A percentile compares a stretch with the other conserved stretches of the same genome.
These are phyloP conservation scores for Hystrix cristata DNA, from an alignment of 2,113 vertebrate species.

Conservation along the genomic window DNA sequence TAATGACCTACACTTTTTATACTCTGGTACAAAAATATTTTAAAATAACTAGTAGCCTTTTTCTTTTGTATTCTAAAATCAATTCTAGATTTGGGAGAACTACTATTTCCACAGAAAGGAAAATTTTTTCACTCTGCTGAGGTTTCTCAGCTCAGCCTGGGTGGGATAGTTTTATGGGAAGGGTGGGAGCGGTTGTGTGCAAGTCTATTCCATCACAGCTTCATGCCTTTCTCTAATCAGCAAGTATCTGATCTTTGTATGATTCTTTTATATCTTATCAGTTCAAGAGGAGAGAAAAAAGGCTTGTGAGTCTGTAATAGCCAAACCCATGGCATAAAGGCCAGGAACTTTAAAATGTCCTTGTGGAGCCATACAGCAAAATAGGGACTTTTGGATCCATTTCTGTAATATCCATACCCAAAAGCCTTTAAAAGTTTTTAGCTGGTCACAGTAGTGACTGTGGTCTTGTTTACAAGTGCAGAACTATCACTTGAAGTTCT, in stretches of 20 bases:
- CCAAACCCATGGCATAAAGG: not conserved
- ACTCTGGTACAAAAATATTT: conserved; percentile 21
- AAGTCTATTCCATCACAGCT: not conserved
- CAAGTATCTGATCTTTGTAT: not conserved
- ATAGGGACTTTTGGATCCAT: not conserved
- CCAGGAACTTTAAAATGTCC: not conserved
- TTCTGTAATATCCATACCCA: not conserved
- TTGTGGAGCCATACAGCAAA: not conserved
- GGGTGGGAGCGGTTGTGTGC: not conserved
- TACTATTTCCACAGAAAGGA: not conserved
- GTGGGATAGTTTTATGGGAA: not conserved
- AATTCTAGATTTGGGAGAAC: not conserved
- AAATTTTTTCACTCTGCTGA: not conserved
- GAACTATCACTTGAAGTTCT: not conserved
- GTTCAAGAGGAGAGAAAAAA: not conserved
- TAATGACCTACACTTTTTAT: not conserved
- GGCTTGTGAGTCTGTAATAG: not conserved
- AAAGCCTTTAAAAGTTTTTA: not conserved
- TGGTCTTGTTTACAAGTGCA: not conserved
- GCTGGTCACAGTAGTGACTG: not conserved
- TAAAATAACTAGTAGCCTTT: not conserved
- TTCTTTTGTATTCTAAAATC: not conserved
- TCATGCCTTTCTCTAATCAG: not conserved
- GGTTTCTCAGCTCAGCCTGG: not conserved
- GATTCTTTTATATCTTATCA: not conserved